Evolutionary conservation across 2,113 vertebrate species (phyloP), one percentile per base, ranked within the genome.

Genomic region (Grammomys dolichurus): DNA sequence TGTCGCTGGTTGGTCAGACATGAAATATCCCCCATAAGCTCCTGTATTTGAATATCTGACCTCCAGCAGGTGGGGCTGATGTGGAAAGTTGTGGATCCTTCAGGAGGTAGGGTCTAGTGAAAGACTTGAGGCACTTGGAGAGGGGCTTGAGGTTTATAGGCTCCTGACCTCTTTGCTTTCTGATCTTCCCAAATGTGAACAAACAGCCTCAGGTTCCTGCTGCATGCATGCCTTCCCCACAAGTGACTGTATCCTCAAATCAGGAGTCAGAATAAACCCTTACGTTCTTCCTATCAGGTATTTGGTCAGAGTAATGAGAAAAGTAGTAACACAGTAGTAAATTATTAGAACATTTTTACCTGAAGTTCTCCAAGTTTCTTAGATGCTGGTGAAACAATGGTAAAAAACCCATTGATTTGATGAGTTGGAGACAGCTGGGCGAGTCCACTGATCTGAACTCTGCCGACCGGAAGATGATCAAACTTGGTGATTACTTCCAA

Each of bases 341-440:
- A 87, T 36, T 96, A 16, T 89, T 60, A 40, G 93, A 90, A 77
- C 72, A 60, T 4, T 31, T 43, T 73, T 97, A 99, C 99, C 99
- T 99, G 99, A 69, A 99, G 97, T 97, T 99, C 99, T 95, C 99
- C 99, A 5, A 99, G 98, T 96, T 99, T 99, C 88, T 99, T 99
- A 16, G 99, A 99, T 0, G 98, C 98, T 0, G 99, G 99, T 10
- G 99, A 99, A 89, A 99, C n/a, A 60, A 99, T 96, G 8, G 98
- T 91, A 96, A 99, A 99, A 98, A 98, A 99, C 9, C 99, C 99
- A 95, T 82, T 98, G 94, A 99, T 99, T 7, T 99, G 98, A 91
- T 98, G 98, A 78, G 98, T 99, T 93, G 99, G 98, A 94, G 99
- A 99, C 0, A 99, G 99, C 89, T 98, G 98, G 31, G 99, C 98